These are phyloP conservation scores for Hippocampus comes DNA, from an alignment of 2,113 vertebrate species.

Conservation along the genomic window DNA sequence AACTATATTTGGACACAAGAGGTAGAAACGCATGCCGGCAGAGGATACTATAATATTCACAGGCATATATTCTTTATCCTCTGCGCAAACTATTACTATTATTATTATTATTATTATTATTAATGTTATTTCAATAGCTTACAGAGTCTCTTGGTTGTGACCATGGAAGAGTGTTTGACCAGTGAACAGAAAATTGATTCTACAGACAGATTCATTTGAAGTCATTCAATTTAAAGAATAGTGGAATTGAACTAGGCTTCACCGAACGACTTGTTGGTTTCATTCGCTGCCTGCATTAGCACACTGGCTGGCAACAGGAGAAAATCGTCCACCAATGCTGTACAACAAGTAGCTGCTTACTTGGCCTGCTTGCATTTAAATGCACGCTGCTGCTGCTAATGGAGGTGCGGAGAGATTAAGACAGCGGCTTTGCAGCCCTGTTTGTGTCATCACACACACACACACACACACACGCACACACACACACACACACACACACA, in stretches of 20 bases:
- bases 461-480: background rate
- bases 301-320: constrained; percentile 5
- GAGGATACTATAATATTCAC: too few relatives aligned
- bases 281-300: background rate
- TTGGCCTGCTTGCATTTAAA: constrained; percentile 20
- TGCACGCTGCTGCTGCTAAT: constrained; percentile 4
- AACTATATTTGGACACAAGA: too few relatives aligned
- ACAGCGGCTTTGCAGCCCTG: constrained; percentile 23
- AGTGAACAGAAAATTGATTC: background rate
- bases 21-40: too few relatives aligned
- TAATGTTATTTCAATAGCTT: too few relatives aligned
- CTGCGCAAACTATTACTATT: too few relatives aligned
- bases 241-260: background rate
- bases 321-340: background rate
- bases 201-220: too few relatives aligned
- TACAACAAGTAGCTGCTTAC: background rate
- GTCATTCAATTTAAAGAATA: too few relatives aligned
- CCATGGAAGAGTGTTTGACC: background rate
- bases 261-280: background rate
- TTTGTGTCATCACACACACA: background rate
- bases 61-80: too few relatives aligned
- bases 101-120: too few relatives aligned
- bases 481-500: background rate
- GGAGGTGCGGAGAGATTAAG: constrained; percentile 4
- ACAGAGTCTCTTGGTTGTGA: too few relatives aligned